Percentiles rank a stretch among this genome's conserved stretches.
phyloP scores from a whole-genome alignment of 2,888 invertebrate genomes.

The Xylophagus ater region DNA sequence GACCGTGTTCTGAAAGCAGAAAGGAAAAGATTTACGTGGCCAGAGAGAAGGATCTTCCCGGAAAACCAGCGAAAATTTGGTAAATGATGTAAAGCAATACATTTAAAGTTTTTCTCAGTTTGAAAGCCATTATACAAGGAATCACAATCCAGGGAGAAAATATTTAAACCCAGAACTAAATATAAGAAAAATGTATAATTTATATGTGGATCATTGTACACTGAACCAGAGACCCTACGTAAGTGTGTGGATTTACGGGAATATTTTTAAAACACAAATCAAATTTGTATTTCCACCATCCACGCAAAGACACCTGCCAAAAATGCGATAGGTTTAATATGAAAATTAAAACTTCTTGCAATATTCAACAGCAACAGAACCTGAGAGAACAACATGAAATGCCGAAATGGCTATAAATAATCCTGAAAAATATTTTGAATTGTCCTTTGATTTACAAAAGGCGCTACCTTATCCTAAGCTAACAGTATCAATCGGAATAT shows the following conservation, averaged over 20 bases:
- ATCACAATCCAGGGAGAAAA: slow-evolving; percentile 1
- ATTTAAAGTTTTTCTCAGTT: slow-evolving; percentile 5
- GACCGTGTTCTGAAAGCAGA: slow-evolving; percentile 7
- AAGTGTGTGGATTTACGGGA: slow-evolving; percentile 3
- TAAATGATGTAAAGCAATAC: slow-evolving; percentile 4
- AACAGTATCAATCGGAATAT: slow-evolving; percentile 9
- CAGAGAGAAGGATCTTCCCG: slow-evolving; percentile 5
- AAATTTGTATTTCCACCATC: slow-evolving; percentile 19
- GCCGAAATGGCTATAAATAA: slow-evolving; percentile 22
- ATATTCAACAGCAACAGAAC: slow-evolving; percentile 20
- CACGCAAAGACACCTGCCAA: slow-evolving; percentile 22
- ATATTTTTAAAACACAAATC: slow-evolving; percentile 14
- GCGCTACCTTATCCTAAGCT: slow-evolving; percentile 4
- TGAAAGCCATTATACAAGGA: slow-evolving; percentile 4
- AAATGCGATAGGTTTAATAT: slow-evolving; percentile 22
- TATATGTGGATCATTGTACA: slow-evolving; percentile 5
- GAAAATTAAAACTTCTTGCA: slow-evolving; percentile 21
- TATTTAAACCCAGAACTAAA: slow-evolving; percentile 9
- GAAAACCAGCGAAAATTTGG: slow-evolving; percentile 4
- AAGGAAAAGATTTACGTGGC: slow-evolving; percentile 5
- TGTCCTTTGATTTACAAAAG: no score
- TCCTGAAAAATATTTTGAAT: no score
- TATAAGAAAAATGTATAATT: slow-evolving; percentile 2
- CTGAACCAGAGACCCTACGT: slow-evolving; percentile 2
- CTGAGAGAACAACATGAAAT: slow-evolving; percentile 17